Evolutionary conservation across 2,113 vertebrate species (phyloP).

Genomic region (Arenaria interpres): DNA sequence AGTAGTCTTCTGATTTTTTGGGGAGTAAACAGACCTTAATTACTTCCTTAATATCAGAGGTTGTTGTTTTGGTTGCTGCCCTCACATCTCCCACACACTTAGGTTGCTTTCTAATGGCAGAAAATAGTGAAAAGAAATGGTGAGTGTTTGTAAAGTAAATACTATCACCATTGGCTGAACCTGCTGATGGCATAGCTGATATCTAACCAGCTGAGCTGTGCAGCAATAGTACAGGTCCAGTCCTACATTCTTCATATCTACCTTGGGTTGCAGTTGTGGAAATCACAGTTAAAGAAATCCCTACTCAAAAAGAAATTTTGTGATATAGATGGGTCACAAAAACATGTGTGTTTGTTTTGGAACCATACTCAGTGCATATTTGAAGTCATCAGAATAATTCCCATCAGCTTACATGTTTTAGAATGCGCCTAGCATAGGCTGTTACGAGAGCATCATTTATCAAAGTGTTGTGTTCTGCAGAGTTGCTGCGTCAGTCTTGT

Average conservation of each 20-base stretch:
- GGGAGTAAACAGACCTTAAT: background rate
- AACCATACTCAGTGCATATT: background rate
- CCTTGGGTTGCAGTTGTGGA: background rate
- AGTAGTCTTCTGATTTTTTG: fast-evolving
- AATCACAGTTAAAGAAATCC: background rate
- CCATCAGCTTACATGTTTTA: background rate
- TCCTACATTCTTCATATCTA: background rate
- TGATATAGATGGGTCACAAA: background rate
- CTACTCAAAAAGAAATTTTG: background rate
- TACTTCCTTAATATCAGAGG: background rate
- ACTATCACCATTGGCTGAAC: background rate
- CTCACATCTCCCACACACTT: background rate
- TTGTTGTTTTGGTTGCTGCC: background rate
- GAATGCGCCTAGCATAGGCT: background rate
- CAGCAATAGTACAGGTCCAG: background rate
- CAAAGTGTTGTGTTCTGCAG: background rate
- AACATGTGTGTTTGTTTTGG: background rate
- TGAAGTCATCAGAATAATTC: background rate
- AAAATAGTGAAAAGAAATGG: background rate
- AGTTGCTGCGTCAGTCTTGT: background rate
- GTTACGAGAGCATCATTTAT: background rate
- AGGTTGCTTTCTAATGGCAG: background rate
- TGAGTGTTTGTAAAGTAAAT: background rate
- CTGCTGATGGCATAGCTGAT: background rate
- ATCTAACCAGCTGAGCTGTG: background rate